A percentile compares a stretch with the other conserved stretches of the same genome.
These are phyloP conservation scores for Microcebus jonahi DNA, from an alignment of 2,113 vertebrate genomes.

Conservation along the genomic window DNA sequence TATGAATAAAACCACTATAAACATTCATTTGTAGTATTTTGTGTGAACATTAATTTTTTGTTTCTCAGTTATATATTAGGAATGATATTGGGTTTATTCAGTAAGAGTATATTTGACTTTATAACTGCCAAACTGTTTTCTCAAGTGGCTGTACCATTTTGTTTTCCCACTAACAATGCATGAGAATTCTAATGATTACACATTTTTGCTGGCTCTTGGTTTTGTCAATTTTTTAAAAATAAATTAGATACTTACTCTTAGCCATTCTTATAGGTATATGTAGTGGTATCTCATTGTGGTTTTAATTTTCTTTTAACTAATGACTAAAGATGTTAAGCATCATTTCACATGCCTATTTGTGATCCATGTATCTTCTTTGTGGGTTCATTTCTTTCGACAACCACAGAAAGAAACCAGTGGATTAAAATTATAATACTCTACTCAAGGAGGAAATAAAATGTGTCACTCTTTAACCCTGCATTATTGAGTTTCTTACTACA, in stretches of 20 bases:
- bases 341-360: not conserved
- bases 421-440: not conserved
- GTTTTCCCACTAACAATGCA: not conserved
- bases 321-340: not conserved
- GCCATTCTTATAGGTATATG: not conserved
- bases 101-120: not conserved
- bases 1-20: not conserved
- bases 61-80: not conserved
- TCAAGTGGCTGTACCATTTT: not conserved
- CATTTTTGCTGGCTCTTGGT: not conserved
- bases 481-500: not conserved
- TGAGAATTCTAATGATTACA: not conserved
- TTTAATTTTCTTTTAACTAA: not conserved
- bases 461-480: not conserved
- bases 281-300: not conserved
- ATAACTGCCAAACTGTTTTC: not conserved
- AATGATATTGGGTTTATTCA: not conserved
- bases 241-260: not conserved
- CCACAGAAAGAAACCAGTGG: not conserved
- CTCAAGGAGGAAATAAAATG: not conserved
- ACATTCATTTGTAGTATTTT: not conserved
- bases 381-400: not conserved
- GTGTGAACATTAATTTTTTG: not conserved
- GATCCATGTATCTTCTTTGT: not conserved
- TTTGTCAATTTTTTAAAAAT: not conserved